A percentile compares a stretch with the other conserved stretches of the same genome.
Evolutionary conservation across 35 echinoderm and acorn worm species (phyloP).

Genomic region (Apostichopus japonicus): DNA sequence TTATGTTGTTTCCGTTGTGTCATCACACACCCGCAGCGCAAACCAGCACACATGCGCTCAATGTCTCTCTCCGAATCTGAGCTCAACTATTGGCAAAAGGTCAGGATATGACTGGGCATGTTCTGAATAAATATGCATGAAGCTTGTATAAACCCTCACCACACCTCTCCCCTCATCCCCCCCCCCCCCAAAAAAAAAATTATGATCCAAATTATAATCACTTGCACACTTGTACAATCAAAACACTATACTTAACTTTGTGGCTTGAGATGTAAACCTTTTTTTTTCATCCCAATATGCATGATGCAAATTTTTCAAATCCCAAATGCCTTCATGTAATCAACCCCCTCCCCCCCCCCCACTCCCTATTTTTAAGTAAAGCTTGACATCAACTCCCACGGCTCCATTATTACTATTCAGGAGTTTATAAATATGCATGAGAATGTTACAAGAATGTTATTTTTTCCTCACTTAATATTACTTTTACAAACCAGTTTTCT

Average conservation of each 20-base stretch:
- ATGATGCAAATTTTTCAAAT: not conserved
- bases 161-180: not conserved
- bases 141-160: not conserved
- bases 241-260: not conserved
- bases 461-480: no score
- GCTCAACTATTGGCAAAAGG: conserved; percentile 96
- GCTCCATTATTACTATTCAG: not conserved
- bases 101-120: conserved; percentile 44
- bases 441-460: not conserved
- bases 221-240: not conserved
- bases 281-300: not conserved
- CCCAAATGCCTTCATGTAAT: not conserved
- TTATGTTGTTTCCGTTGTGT: conserved; percentile 15
- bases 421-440: conserved; percentile 15
- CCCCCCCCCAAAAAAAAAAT: not conserved
- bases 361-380: not conserved
- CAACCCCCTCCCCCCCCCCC: not conserved
- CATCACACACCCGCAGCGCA: conserved; percentile 58
- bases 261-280: not conserved
- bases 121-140: conserved; percentile 13
- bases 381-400: not conserved
- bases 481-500: not conserved
- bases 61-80: conserved; percentile 96
- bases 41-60: conserved; percentile 82
- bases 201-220: not conserved